Evolutionary conservation across 2,113 vertebrate genomes (phyloP).

Genomic region (Mustela nigripes): DNA sequence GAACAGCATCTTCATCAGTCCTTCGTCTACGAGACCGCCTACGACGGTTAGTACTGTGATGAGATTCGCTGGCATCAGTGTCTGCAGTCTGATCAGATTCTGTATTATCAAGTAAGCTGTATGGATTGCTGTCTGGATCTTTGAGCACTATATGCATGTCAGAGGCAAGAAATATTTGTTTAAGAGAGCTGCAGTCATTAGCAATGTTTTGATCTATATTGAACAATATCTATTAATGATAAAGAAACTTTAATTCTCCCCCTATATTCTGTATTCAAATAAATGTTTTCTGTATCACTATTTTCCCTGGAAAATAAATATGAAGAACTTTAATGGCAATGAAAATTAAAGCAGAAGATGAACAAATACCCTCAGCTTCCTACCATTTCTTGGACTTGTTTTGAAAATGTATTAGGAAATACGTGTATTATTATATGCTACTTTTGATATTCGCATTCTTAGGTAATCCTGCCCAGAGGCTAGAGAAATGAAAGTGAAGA

Average conservation of each 20-base stretch:
- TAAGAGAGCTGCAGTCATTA: slow-evolving; percentile 65
- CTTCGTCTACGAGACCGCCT: slow-evolving; percentile 96
- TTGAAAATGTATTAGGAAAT: slow-evolving; percentile 39
- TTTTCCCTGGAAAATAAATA: slow-evolving; percentile 70
- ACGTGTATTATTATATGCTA: slow-evolving; percentile 8
- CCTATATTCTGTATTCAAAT: slow-evolving; percentile 43
- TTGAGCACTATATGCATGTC: slow-evolving; percentile 90
- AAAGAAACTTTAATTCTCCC: slow-evolving; percentile 56
- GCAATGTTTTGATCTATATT: slow-evolving; percentile 54
- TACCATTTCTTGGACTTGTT: slow-evolving; percentile 37
- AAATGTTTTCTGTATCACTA: slow-evolving; percentile 59
- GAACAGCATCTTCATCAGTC: slow-evolving; percentile 96
- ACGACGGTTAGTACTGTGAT: slow-evolving; percentile 94
- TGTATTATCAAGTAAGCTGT: slow-evolving; percentile 95
- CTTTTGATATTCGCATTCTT: slow-evolving; percentile 33
- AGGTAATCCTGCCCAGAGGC: not conserved
- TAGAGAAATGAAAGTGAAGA: not conserved
- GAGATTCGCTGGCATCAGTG: slow-evolving; percentile 97
- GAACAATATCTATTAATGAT: slow-evolving; percentile 65
- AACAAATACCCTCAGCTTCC: not conserved
- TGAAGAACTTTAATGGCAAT: slow-evolving; percentile 43
- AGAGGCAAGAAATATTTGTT: slow-evolving; percentile 73
- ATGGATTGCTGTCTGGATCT: slow-evolving; percentile 95
- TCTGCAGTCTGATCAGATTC: slow-evolving; percentile 99
- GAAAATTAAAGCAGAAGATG: slow-evolving; percentile 59